Evolutionary conservation across 2,113 vertebrate species (phyloP), one percentile per base, ranked within the genome.

Genomic region (Orientallactaga bullata): DNA sequence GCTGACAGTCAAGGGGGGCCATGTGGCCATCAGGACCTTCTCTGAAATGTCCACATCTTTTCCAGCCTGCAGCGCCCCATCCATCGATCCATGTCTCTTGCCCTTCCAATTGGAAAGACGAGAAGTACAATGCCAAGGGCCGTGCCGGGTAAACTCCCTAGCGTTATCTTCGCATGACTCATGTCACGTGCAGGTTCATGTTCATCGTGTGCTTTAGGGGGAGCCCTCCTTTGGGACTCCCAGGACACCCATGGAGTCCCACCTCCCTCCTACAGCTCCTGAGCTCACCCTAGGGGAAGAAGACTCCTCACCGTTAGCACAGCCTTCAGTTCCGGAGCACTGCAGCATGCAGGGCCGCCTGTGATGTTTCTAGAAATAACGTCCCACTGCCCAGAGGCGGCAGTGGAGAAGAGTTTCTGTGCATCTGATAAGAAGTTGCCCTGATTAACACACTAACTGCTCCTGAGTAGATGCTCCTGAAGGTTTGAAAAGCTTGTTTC

Each of bases 401-500:
- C 3, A 24, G 94, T 89, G 87, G 26, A 39, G 89, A n/a, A 77
- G 77, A 91, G 72, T 13, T 69, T 71, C 84, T 26, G 26, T 0
- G 20, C 63, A 72, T 93, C 93, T 96, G 94, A 94, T 94, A 93
- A 95, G 95, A 85, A 91, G 72, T 32, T n/a, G 28, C 55, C 37
- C 94, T 85, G 93, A 95, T 96, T 88, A 95, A 91, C 90, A 80
- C 69, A 5, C 90, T 93, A 88, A 96, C 92, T 87, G 55, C 55
- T 55, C 55, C 55, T 13, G 55, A 55, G 55, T 55, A 55, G 55
- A 55, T 55, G 55, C 12, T 63, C 89, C 91, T 86, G 73, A 94
- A 39, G 65, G 60, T 71, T 84, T 32, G 69, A 24, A 81, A 77
- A 89, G 80, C 91, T 80, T 74, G 39, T 79, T 92, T 30, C 81